Conservation (phyloP, 2,113 vertebrate species). For the Hylia prasina region DNA sequence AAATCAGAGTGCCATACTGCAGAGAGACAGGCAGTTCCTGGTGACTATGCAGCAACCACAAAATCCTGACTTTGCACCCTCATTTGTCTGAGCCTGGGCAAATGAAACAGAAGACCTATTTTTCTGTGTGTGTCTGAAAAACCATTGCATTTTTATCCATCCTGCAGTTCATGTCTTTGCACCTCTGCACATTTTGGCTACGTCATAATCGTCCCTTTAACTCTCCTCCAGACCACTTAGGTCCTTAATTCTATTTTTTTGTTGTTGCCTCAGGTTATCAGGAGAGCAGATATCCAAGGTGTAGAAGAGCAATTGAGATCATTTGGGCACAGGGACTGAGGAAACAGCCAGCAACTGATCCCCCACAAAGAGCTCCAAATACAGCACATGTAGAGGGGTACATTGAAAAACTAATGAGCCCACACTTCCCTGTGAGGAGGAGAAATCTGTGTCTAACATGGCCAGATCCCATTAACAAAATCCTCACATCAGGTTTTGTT, state of each 20-base stretch:
- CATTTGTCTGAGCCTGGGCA: background rate
- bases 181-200: background rate
- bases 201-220: background rate
- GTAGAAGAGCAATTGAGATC: background rate
- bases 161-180: background rate
- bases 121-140: background rate
- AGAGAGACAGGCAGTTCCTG: background rate
- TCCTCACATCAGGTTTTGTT: background rate
- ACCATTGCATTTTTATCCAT: background rate
- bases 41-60: background rate
- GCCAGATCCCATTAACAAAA: background rate
- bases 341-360: background rate
- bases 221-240: background rate
- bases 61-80: background rate
- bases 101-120: background rate
- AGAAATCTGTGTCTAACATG: rapidly evolving
- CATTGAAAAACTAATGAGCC: background rate
- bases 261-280: background rate
- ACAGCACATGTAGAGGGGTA: rapidly evolving
- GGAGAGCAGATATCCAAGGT: background rate
- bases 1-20: background rate
- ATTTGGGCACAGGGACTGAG: background rate
- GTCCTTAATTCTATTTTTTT: background rate
- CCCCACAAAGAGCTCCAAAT: background rate
- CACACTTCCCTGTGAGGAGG: background rate